Evolutionary conservation across 2,888 invertebrate genomes (phyloP), one percentile per base, ranked within the genome.

Genomic region (Chrysotoxum bicinctum): DNA sequence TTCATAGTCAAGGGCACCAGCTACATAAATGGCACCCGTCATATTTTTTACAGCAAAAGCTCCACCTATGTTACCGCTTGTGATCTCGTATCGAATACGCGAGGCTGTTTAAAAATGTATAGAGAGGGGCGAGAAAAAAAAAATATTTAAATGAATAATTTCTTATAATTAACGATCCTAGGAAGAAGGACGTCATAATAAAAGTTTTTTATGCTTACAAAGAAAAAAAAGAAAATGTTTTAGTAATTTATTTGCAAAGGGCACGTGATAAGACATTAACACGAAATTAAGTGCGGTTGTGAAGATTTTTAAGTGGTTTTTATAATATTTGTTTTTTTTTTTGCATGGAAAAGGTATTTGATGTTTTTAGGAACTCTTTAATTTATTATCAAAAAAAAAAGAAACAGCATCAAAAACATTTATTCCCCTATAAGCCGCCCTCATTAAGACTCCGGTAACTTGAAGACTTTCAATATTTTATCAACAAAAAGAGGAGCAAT

Each of bases 21-120:
- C 98, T 89, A 99, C 98, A 93, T 98, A 98, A 93, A 99, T 98
- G 92, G 98, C 98, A 89, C 99, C 99, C 88, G 98, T 98, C 96
- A 98, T 98, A 93, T 98, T 98, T 94, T 98, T 98, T 91, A 98
- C 98, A 89, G 98, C 98, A 92, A 98, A 98, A 45, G 98, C 98
- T 90, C 98, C 98, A 87, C 98, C 98, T 94, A 98, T 96, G 96
- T 99, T 99, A 94, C 98, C 98, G 95, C 97, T 97, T 93, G 98
- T 98, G 93, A 99, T 98, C 96, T 98, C 98, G 94, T 99, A 99
- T 94, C 98, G 97, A 95, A 99, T 98, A 95, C 97, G 97, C 93
- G 98, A 98, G 92, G 98, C 98, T 98, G 94, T 86, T 87, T 6
- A 21, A 14, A 21, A 16, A 14, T 1, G 3, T n/a, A 14, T 6